Base-by-base conservation (phyloP, 1,140 invertebrate species). In the Battus philenor region DNA sequence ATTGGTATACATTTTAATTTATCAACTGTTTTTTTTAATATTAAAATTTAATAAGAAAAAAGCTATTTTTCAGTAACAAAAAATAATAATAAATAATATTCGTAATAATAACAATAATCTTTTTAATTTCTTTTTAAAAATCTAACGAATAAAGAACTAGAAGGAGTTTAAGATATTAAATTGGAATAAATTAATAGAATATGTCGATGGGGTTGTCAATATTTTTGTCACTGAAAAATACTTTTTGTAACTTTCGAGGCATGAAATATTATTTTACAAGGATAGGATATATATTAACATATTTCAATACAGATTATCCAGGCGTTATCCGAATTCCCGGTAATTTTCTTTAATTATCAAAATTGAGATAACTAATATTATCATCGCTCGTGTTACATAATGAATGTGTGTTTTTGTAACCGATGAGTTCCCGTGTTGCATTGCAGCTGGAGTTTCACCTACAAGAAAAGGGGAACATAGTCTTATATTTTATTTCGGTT, bases 391-490 rank as follows among this genome's bases (percentile, higher is more conserved):
- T 7, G 38, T 41, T 16, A 17, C 1, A 9, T 11, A 15, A 17
- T 41, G 24, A 1, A 29, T 9, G 9, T 9, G n/a, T 15, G 38
- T 86, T 72, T 86, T 54, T 32, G 18, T 70, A 61, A 17, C 69
- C 33, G 59, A 57, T 81, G 59, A 87, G 64, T 90, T 90, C 29
- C 88, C 89, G 54, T 90, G 90, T 64, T 90, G 89, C 90, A 90
- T 90, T 0, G 90, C 90, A 6, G 90, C 90, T 44, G 90, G 89
- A 22, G 89, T 90, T 65, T 90, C 90, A 74, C 89, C 90, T 90
- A 70, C 22, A 77, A 77, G 67, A 49, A 52, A 73, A 63, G 44
- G 3, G 30, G 10, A n/a, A n/a, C n/a, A n/a, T n/a, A n/a, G n/a
- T n/a, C n/a, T n/a, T n/a, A n/a, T n/a, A n/a, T n/a, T n/a, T n/a